These are phyloP conservation scores for Propithecus coquereli DNA, from an alignment of 2,113 vertebrate species.

Conservation along the genomic window DNA sequence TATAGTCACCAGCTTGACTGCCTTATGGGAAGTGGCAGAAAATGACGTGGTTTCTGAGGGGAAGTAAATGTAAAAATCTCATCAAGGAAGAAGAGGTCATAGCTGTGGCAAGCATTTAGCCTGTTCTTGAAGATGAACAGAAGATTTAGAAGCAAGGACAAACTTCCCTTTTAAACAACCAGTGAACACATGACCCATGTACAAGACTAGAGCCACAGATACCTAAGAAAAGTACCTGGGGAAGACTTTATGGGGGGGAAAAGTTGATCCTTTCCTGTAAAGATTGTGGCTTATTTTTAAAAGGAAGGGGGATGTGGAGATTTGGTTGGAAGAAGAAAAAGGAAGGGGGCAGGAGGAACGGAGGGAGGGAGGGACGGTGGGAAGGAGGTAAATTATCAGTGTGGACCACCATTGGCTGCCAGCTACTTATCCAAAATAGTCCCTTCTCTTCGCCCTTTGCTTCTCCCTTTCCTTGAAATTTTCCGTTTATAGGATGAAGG, in stretches of 20 bases:
- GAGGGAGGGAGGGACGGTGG: no score
- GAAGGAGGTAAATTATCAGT: background rate
- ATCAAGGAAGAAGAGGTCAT: background rate
- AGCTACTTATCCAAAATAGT: background rate
- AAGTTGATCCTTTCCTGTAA: background rate
- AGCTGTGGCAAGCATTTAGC: background rate
- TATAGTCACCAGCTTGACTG: background rate
- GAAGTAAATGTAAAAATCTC: constrained; percentile 24
- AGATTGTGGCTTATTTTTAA: background rate
- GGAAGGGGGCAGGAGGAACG: background rate
- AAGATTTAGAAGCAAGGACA: constrained; percentile 54
- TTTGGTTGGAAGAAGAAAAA: background rate
- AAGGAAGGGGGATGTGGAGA: background rate
- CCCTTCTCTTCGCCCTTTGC: background rate
- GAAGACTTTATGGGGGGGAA: background rate
- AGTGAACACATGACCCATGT: background rate
- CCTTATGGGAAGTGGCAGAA: constrained; percentile 24
- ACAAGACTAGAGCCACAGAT: background rate
- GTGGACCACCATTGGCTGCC: background rate
- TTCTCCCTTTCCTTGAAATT: background rate
- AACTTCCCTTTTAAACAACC: constrained; percentile 4
- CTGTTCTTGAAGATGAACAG: constrained; percentile 1
- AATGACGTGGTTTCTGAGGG: background rate
- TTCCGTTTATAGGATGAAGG: background rate
- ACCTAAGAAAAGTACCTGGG: background rate